Conservation (phyloP, 1,140 invertebrate genomes). For the Drusus annulatus region DNA sequence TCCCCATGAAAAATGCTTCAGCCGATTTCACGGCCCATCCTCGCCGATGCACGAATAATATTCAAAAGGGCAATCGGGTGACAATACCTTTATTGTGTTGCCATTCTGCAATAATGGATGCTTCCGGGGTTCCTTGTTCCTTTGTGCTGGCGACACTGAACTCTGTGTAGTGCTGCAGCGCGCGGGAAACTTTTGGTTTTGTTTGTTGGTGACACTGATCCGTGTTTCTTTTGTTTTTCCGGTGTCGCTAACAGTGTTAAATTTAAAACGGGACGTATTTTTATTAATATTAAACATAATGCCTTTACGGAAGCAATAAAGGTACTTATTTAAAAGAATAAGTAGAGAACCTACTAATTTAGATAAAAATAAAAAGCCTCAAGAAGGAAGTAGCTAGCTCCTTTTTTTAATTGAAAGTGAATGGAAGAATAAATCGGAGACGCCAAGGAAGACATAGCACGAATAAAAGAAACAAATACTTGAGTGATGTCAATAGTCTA, state of each 20-base stretch:
- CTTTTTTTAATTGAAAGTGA: too few relatives aligned
- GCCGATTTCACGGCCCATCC: slow-evolving; percentile 56
- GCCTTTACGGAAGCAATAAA: neutral
- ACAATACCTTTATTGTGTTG: slow-evolving; percentile 42
- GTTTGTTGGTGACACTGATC: neutral
- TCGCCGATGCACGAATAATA: slow-evolving; percentile 26
- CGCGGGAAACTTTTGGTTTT: slow-evolving; percentile 12
- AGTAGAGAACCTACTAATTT: too few relatives aligned
- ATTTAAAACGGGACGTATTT: neutral
- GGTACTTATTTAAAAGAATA: too few relatives aligned
- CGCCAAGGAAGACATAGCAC: too few relatives aligned
- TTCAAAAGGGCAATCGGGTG: slow-evolving; percentile 44
- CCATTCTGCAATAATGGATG: slow-evolving; percentile 34
- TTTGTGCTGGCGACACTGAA: slow-evolving; percentile 13
- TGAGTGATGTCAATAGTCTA: too few relatives aligned
- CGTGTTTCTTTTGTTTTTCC: slow-evolving; percentile 10
- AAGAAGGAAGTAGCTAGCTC: too few relatives aligned
- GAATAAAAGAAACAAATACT: too few relatives aligned
- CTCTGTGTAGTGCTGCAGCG: neutral
- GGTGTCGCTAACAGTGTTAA: neutral
- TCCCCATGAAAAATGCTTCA: slow-evolving; percentile 42
- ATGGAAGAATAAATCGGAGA: too few relatives aligned
- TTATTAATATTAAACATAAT: neutral
- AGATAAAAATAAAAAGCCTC: too few relatives aligned
- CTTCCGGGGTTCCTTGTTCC: slow-evolving; percentile 43